Evolutionary conservation across 2,888 invertebrate genomes (phyloP), one percentile per base, ranked within the genome.

Genomic region (Tolmerus cingulatus): DNA sequence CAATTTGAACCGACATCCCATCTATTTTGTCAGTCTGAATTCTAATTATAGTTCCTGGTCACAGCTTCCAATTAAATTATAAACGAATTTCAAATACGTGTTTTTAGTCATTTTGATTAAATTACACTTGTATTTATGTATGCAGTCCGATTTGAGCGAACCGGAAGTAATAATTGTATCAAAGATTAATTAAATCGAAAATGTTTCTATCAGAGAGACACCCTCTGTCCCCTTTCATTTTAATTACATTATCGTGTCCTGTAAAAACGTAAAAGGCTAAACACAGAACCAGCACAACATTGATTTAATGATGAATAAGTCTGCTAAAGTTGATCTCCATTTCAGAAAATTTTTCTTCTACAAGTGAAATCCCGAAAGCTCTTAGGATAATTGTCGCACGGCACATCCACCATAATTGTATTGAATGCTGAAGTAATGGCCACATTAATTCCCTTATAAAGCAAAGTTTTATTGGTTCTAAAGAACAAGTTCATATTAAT

Each of bases 401-500:
- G n/a, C 37, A 23, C 23, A 40, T 23, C 14, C 37, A 78, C 23
- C 9, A 40, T 23, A 78, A 40, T 78, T 78, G 43, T 78, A 78
- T 34, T 23, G 78, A 78, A 78, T 78, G 9, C 40, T 23, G 19
- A 78, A 19, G 14, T 43, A 78, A 78, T 78, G 78, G 43, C 23
- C 37, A 43, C 78, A 78, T 78, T 78, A 78, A 78, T 78, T 78
- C 43, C 16, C 43, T 43, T 40, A 78, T 78, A 78, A 78, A 78
- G 23, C 43, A 43, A 43, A 78, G 19, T 78, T 78, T 78, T 78
- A 78, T 78, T 78, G 78, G 78, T 78, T 34, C 78, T 78, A 78
- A 78, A 78, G 37, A 78, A 43, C 19, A 78, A 78, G 78, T 78
- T 78, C 78, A 43, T 78, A 78, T 78, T 78, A 78, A 78, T 78